Evolutionary conservation across 2,888 invertebrate genomes (phyloP), one percentile per base, ranked within the genome.

Genomic region (Adelognathus sp.): DNA sequence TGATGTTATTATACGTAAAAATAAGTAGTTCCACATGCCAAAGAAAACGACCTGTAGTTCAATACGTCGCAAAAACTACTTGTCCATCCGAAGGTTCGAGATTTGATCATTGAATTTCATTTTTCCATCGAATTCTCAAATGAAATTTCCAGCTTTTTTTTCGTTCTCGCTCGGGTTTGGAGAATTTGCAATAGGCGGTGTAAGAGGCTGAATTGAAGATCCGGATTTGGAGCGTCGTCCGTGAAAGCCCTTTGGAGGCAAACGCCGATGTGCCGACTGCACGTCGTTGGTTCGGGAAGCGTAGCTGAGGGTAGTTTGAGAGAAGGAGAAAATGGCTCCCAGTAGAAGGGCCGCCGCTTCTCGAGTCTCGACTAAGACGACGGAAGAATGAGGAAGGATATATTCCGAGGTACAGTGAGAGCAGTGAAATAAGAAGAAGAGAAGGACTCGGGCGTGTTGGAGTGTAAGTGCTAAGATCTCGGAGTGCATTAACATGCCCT

Each of bases 381-480:
- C 41, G 60, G 39, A 71, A 61, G 60, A 67, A 79, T 56, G 56
- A 75, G 71, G 71, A 72, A 71, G 54, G 27, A 36, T 69, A 18
- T 72, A 52, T 27, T 16, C n/a, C n/a, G n/a, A n/a, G n/a, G 44
- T 52, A 77, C 46, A 24, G 27, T 21, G 58, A 46, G 29, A 14
- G 54, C 41, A 41, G 46, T 33, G 70, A 60, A 61, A 54, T 58
- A 52, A 58, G 69, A 67, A 72, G 58, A n/a, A 63, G 41, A 64
- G 33, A 31, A 56, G 80, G 61, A 80, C 71, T 74, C 73, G 71
- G 85, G 90, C 90, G 91, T 91, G 90, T 90, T 87, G 84, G 90
- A 90, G 91, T 91, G 91, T 91, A 91, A 91, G 91, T 91, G 91
- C 90, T 91, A 91, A 91, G 91, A 91, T 91, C 90, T 89, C 83